Conservation (phyloP, 1,140 invertebrate genomes). For the Streblospio benedicti region DNA sequence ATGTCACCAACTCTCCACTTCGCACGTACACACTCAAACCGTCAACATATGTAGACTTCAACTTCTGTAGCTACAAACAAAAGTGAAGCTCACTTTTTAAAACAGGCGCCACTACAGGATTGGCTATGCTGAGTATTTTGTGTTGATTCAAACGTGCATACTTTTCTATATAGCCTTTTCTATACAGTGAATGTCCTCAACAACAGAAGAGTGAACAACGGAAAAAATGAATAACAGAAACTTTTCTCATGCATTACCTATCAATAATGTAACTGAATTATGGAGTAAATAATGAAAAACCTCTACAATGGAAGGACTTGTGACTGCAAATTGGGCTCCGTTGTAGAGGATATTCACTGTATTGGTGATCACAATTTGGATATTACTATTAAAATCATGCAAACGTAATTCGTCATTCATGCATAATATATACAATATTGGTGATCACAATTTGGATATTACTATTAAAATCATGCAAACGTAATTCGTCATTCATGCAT, state of each 20-base stretch:
- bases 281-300: too few relatives aligned
- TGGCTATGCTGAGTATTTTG: neutral
- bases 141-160: neutral
- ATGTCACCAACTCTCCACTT: conserved; percentile 45
- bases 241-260: too few relatives aligned
- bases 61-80: conserved; percentile 45
- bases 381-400: neutral
- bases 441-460: neutral
- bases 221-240: neutral
- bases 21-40: conserved; percentile 49
- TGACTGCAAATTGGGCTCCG: too few relatives aligned
- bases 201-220: neutral
- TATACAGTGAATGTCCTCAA: neutral
- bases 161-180: neutral
- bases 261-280: too few relatives aligned
- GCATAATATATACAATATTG: neutral
- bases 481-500: conserved; percentile 24
- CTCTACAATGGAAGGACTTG: too few relatives aligned
- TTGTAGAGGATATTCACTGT: neutral
- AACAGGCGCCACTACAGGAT: neutral
- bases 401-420: neutral
- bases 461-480: neutral
- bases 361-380: neutral
- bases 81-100: neutral
- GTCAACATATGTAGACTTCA: conserved; percentile 54